A percentile compares a stretch with the other conserved stretches of the same genome.
Evolutionary conservation across 1,140 invertebrate genomes (phyloP).

Genomic region (Thaumatotibia leucotreta): DNA sequence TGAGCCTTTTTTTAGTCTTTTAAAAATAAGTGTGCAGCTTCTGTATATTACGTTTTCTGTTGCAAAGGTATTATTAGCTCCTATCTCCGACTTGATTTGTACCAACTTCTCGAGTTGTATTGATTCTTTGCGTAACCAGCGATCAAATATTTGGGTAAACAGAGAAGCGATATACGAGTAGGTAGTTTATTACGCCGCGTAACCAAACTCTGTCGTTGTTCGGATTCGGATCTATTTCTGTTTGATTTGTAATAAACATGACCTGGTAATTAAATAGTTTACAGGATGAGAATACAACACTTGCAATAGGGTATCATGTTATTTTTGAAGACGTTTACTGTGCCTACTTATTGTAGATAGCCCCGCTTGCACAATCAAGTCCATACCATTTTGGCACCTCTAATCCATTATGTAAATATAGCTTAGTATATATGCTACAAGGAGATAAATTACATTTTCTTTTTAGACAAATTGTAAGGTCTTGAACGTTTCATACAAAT

Average conservation of each 20-base stretch:
- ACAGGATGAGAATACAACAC: not conserved
- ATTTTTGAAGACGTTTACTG: not conserved
- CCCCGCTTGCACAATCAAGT: too few species aligned
- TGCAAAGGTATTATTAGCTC: not conserved
- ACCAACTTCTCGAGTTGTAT: not conserved
- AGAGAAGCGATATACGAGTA: slow-evolving; percentile 5
- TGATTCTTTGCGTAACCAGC: not conserved
- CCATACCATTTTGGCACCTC: too few species aligned
- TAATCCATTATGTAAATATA: too few species aligned
- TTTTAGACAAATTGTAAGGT: too few species aligned
- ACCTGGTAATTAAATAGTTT: not conserved
- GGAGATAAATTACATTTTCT: too few species aligned
- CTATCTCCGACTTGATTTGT: not conserved
- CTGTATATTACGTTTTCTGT: not conserved
- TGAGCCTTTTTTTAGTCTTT: too few species aligned
- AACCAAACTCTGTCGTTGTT: not conserved
- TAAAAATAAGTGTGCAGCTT: not conserved
- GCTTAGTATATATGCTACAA: too few species aligned
- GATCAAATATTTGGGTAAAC: slow-evolving; percentile 4
- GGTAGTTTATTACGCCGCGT: not conserved
- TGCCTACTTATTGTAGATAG: not conserved
- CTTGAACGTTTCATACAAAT: too few species aligned
- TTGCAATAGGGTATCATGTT: not conserved
- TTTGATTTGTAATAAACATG: not conserved
- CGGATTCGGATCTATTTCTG: not conserved